These are phyloP conservation scores for Tipula helvola DNA, from an alignment of 2,888 invertebrate species.

Conservation along the genomic window DNA sequence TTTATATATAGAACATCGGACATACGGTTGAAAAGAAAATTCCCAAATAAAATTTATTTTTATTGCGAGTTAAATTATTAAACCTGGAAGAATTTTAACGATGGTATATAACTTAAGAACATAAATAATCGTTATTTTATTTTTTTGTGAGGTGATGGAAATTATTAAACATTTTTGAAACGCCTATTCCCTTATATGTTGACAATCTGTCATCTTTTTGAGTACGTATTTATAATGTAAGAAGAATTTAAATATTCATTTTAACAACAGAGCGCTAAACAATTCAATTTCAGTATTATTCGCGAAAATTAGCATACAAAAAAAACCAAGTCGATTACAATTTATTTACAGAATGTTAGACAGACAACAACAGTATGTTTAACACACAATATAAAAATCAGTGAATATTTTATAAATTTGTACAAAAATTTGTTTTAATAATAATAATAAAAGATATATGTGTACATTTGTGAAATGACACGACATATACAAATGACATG, in stretches of 20 bases:
- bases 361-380: background rate
- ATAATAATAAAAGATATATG: background rate
- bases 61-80: background rate
- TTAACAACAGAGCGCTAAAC: background rate
- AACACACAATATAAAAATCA: background rate
- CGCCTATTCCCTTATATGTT: background rate
- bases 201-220: background rate
- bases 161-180: background rate
- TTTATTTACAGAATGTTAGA: background rate
- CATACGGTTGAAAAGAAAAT: background rate
- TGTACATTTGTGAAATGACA: background rate
- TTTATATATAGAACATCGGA: background rate
- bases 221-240: background rate
- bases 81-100: background rate
- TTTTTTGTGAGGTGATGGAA: background rate
- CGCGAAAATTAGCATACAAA: background rate
- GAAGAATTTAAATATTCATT: background rate
- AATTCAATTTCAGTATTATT: background rate
- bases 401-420: background rate
- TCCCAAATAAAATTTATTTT: background rate
- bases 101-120: background rate
- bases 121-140: background rate
- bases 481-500: background rate
- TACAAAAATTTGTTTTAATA: background rate
- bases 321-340: background rate